Evolutionary conservation across 2,113 vertebrate species (phyloP), one percentile per base, ranked within the genome.

Genomic region (Pogonocichla stellata): DNA sequence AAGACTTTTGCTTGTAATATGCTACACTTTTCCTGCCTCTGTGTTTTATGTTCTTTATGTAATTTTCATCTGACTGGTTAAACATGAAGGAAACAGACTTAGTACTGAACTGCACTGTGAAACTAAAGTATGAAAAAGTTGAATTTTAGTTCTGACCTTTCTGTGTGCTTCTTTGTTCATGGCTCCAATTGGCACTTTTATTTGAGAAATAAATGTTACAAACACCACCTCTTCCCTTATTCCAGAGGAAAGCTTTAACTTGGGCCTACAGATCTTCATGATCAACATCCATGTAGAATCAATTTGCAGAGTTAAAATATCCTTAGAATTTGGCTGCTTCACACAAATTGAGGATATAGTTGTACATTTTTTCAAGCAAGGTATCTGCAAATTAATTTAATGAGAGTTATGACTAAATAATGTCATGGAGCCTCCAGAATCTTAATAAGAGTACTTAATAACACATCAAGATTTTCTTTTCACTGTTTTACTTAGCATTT

Each of bases 381-480:
- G 19, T 75, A 51, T 60, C 80, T 79, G 33, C 51, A 85, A 61
- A 85, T 75, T 89, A 71, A 66, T 92, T 71, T 74, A 92, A 89
- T 74, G 24, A 72, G n/a, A 81, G 5, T 64, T 75, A 85, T 87
- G 40, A 87, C 48, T 95, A 95, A 93, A 78, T 92, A 74, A 90
- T 79, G 48, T 22, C 62, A 72, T 22, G 56, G 14, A 86, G 18
- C 6, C 24, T 71, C 13, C 53, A 72, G 19, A 7, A 69, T 72
- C 62, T 71, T 87, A 87, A 87, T 40, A 74, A 29, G 9, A 83
- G 1, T 7, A 38, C 13, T 73, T 65, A 73, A 71, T 38, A 29
- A 38, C 16, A 64, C 9, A 86, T 54, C 18, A 31, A 34, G n/a
- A n/a, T 17, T 23, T 67, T 42, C 48, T 87, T 89, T 81, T 43